Conservation (phyloP, 2,888 invertebrate species). For the Netelia melanura region DNA sequence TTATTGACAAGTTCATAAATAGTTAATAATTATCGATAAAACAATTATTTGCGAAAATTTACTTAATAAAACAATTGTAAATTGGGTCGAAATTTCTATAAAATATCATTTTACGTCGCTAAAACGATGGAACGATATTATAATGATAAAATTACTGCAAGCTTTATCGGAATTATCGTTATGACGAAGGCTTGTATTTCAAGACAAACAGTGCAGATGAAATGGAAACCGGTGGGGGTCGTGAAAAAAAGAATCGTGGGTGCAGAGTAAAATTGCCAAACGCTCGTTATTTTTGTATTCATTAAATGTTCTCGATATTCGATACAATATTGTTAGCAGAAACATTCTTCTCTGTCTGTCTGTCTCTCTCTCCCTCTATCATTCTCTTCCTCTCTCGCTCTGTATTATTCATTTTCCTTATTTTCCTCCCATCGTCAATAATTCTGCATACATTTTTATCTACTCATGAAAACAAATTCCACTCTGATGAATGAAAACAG, state of each 20-base stretch:
- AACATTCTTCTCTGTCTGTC: neutral
- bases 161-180: no score
- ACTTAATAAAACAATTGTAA: no score
- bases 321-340: no score
- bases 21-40: no score
- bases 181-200: no score
- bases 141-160: no score
- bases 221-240: neutral
- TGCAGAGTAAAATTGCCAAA: neutral
- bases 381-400: neutral
- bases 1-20: no score
- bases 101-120: no score
- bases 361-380: neutral
- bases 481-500: neutral
- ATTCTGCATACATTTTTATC: neutral
- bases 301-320: neutral
- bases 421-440: neutral
- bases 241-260: neutral
- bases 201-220: neutral
- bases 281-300: neutral
- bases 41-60: no score
- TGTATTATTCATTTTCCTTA: neutral
- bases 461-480: neutral
- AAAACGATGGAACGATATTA: no score
- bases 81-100: no score